phyloP scores from a whole-genome alignment of 2,888 invertebrate species.

The Leptinotarsa tumamoca region DNA sequence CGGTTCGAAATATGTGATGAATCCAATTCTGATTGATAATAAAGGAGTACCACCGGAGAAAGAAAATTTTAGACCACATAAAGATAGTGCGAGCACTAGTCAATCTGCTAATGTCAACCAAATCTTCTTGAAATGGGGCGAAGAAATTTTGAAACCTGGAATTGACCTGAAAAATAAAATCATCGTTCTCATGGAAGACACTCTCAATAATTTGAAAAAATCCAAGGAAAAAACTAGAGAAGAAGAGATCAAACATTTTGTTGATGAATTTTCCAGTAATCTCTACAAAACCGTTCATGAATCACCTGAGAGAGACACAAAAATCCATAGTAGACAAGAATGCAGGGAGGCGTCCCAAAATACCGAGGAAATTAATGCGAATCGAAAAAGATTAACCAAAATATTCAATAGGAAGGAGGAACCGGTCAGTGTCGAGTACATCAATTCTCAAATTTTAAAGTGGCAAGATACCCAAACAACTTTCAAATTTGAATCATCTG shows the following conservation, averaged over 20 bases:
- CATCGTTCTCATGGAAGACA: constrained; percentile 55
- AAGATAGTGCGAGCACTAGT: constrained; percentile 11
- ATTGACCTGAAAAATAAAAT: constrained; percentile 62
- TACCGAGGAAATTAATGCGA: neutral
- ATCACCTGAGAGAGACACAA: constrained; percentile 17
- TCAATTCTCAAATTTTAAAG: constrained; percentile 56
- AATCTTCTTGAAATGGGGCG: constrained; percentile 60
- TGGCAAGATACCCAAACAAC: constrained; percentile 56
- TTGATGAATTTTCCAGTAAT: constrained; percentile 32
- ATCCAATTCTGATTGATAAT: constrained; percentile 24
- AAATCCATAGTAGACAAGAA: neutral
- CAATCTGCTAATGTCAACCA: neutral
- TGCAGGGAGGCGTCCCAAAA: neutral
- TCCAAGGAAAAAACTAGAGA: constrained; percentile 43
- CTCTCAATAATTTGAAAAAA: constrained; percentile 49
- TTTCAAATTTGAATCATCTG: constrained; percentile 49
- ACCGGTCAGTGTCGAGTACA: constrained; percentile 52
- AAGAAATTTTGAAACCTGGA: constrained; percentile 60
- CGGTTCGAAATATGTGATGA: constrained; percentile 26
- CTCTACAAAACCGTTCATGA: constrained; percentile 38
- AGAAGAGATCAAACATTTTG: constrained; percentile 34
- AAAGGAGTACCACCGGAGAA: constrained; percentile 6
- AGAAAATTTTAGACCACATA: neutral
- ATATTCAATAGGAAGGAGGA: constrained; percentile 30
- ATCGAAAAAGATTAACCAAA: neutral